Base-by-base conservation (phyloP, 2,113 vertebrate genomes). In the Apteryx mantelli region DNA sequence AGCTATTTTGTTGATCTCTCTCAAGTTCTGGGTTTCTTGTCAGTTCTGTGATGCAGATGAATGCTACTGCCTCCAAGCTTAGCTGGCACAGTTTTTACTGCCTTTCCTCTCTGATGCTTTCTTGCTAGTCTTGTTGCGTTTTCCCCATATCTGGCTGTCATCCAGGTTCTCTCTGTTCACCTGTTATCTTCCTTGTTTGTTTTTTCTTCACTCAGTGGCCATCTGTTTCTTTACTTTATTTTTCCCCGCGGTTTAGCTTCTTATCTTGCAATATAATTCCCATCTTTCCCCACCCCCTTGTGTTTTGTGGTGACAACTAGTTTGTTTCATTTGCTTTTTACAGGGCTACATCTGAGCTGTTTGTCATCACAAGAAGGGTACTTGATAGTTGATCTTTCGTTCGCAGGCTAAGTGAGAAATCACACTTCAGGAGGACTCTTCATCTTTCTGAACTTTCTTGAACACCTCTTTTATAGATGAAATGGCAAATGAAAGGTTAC, bases 211-310 rank as follows among this genome's bases (percentile, higher is more conserved):
- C 48, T 82, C 9, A 7, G 26, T 64, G 66, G 11, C 82, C 81
- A 73, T 94, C 66, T 86, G 10, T 79, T 96, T 64, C 38, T 77
- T 87, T 65, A 69, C 48, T 77, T 87, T 65, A 69, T 44, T 79
- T 71, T 89, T 94, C 75, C 10, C 58, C 55, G 56, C n/a, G 52
- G 60, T 93, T 95, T 88, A 69, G 64, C 88, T 88, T 78, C 92
- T 96, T 96, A 84, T 95, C 90, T 91, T 88, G 68, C 75, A 75
- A 32, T 74, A 11, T 71, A 94, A 95, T 94, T 94, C 89, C 84
- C 38, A 12, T 91, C 78, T 81, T 81, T 81, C 50, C 58, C 89
- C 55, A 65, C 53, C n/a, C 64, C 30, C 11, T 87, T 86, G 60
- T 93, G 89, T 92, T 92, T 87, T 88, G 70, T 79, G 64, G 46